Conservation (phyloP, 1,140 invertebrate genomes). For the Aplysia californica region DNA sequence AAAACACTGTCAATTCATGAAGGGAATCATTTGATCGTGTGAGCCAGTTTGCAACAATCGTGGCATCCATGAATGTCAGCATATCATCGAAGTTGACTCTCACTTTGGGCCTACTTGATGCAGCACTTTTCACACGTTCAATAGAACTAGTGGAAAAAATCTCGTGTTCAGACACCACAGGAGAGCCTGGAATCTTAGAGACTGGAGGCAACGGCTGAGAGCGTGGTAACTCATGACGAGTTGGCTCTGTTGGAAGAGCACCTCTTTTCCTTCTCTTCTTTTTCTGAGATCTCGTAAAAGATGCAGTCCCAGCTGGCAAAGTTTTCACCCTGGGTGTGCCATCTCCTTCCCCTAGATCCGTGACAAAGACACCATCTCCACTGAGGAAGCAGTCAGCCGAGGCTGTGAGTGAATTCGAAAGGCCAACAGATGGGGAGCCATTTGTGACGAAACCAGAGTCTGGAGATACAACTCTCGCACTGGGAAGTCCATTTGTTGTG, state of each 20-base stretch:
- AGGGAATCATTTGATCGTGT: slow-evolving; percentile 57
- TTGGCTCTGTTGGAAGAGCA: slow-evolving; percentile 31
- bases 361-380: slow-evolving; percentile 17
- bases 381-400: not conserved
- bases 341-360: not conserved
- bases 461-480: slow-evolving; percentile 38
- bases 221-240: slow-evolving; percentile 53
- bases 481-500: slow-evolving; percentile 15
- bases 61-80: slow-evolving; percentile 63
- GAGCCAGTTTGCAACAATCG: slow-evolving; percentile 64
- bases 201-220: slow-evolving; percentile 50
- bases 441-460: slow-evolving; percentile 62
- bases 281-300: slow-evolving; percentile 18
- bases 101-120: not conserved
- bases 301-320: slow-evolving; percentile 20
- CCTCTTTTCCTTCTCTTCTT: slow-evolving; percentile 48
- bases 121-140: slow-evolving; percentile 23
- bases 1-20: slow-evolving; percentile 51
- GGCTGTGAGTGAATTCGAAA: not conserved
- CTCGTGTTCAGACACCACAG: not conserved
- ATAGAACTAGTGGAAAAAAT: not conserved
- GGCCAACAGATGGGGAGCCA: slow-evolving; percentile 43
- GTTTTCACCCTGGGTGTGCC: slow-evolving; percentile 1
- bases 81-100: slow-evolving; percentile 59
- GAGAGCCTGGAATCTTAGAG: not conserved